phyloP scores from a whole-genome alignment of 2,888 invertebrate genomes.

The Podabrus alpinus region DNA sequence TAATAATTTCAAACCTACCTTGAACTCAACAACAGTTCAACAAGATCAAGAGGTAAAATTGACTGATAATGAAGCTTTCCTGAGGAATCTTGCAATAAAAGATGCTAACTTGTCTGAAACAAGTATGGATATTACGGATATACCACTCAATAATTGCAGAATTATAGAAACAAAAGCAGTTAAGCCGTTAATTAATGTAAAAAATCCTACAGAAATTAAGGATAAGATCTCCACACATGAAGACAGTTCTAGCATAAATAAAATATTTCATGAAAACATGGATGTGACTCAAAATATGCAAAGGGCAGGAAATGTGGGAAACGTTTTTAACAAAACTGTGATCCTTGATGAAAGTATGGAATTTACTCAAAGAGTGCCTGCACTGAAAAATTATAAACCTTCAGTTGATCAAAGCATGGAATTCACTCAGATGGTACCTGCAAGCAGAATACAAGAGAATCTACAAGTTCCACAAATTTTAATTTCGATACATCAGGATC shows the following conservation, averaged over 20 bases:
- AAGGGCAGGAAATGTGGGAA: background rate
- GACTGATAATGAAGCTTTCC: no score
- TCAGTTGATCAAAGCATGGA: background rate
- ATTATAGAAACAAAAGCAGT: background rate
- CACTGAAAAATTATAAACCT: background rate
- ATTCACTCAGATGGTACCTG: background rate
- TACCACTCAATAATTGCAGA: no score
- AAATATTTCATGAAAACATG: background rate
- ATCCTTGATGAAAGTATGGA: constrained; percentile 2
- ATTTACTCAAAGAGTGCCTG: background rate
- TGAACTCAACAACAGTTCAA: background rate
- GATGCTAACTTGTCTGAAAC: background rate
- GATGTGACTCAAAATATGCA: background rate
- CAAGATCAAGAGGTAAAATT: background rate
- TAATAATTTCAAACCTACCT: background rate
- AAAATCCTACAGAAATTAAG: background rate
- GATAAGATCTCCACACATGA: background rate
- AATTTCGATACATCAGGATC: background rate
- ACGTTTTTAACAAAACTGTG: background rate
- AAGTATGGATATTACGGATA: background rate
- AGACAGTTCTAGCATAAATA: background rate
- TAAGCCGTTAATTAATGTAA: background rate
- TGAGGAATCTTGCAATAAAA: background rate
- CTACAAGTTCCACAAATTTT: background rate
- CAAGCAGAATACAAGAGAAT: background rate